Conservation (phyloP, 2,797 vertebrate genomes). For the Rhabdophis nuchalis region DNA sequence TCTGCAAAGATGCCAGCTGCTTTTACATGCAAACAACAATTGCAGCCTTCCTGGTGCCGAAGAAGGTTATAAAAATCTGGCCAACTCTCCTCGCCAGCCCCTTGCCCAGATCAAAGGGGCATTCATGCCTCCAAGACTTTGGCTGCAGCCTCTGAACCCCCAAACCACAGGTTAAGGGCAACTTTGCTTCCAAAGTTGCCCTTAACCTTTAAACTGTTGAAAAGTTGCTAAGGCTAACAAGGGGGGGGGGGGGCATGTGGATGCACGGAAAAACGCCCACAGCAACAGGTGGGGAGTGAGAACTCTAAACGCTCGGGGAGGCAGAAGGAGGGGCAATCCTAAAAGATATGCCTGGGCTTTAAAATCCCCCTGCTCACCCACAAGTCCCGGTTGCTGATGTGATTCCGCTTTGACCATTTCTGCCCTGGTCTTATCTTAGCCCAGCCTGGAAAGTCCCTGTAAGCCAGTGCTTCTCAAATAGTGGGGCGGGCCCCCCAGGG, state of each 20-base stretch:
- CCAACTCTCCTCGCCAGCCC: background rate
- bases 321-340: background rate
- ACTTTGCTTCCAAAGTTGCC: background rate
- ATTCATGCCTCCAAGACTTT: background rate
- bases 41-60: background rate
- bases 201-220: background rate
- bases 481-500: no score
- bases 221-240: background rate
- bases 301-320: no score
- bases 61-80: background rate
- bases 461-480: no score
- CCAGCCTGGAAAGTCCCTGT: background rate
- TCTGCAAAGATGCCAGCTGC: no score
- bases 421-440: background rate
- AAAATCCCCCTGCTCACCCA: background rate
- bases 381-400: background rate
- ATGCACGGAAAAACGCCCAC: no score
- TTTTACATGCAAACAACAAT: no score
- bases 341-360: background rate
- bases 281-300: background rate
- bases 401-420: background rate
- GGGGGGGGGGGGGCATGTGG: background rate
- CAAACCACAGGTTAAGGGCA: no score
- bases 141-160: background rate
- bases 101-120: background rate